A percentile compares a stretch with the other conserved stretches of the same genome.
Conservation (phyloP, 2,113 vertebrate species). For the Phrynosoma blainvillii region DNA sequence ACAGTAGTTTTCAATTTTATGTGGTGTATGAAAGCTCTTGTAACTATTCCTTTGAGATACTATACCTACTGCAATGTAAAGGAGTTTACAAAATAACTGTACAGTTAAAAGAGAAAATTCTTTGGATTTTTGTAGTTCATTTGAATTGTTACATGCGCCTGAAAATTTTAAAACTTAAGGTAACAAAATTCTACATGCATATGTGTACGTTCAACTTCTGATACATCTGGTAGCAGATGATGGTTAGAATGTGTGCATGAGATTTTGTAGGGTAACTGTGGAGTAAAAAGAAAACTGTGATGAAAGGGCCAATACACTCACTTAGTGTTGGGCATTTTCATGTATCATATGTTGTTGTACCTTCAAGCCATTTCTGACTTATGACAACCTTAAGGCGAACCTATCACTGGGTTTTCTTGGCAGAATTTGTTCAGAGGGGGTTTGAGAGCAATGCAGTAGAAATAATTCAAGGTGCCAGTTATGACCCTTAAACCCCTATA, state of each 20-base stretch:
- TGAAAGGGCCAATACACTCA: not conserved
- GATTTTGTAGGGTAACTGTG: not conserved
- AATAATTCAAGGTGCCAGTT: not conserved
- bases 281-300: not conserved
- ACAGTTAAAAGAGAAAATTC: too few relatives aligned
- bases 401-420: too few relatives aligned
- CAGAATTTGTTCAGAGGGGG: too few relatives aligned
- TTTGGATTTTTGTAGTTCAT: not conserved
- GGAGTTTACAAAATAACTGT: not conserved
- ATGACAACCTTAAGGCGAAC: too few relatives aligned
- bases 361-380: too few relatives aligned
- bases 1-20: conserved; percentile 10
- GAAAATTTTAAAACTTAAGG: not conserved
- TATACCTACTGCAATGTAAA: not conserved
- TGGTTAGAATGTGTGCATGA: not conserved
- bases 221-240: not conserved
- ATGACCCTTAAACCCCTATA: too few relatives aligned
- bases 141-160: not conserved
- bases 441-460: not conserved
- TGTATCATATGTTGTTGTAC: not conserved
- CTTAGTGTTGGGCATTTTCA: not conserved
- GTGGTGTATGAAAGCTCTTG: not conserved
- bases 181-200: not conserved
- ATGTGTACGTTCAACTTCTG: not conserved
- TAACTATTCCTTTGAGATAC: not conserved